A percentile compares a stretch with the other conserved stretches of the same genome.
These are phyloP conservation scores for Brachypodius melanocephalos DNA, from an alignment of 2,113 vertebrate species.

Conservation along the genomic window DNA sequence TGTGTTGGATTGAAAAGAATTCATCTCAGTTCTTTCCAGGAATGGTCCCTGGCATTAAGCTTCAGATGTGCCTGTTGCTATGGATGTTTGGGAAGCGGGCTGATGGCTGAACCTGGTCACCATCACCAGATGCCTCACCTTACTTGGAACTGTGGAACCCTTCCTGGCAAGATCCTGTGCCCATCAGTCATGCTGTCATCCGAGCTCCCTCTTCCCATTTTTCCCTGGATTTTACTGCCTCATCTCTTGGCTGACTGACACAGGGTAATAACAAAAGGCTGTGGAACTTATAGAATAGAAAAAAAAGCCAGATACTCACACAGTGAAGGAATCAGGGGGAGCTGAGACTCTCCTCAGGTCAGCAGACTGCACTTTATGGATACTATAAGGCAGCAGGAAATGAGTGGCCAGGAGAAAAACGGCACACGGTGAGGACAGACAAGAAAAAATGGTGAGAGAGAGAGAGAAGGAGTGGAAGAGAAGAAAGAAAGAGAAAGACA, in stretches of 20 bases:
- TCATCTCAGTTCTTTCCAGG: background rate
- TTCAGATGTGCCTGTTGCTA: background rate
- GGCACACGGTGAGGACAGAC: slow-evolving; percentile 70
- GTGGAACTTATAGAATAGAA: background rate
- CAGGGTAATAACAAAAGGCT: background rate
- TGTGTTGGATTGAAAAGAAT: background rate
- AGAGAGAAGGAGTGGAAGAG: slow-evolving; percentile 13
- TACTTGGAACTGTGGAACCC: background rate
- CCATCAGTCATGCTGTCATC: background rate
- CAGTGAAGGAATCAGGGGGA: slow-evolving; percentile 97
- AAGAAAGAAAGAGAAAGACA: slow-evolving; percentile 68
- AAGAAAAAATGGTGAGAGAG: slow-evolving; percentile 49
- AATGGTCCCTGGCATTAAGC: background rate
- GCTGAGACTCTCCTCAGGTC: slow-evolving; percentile 98
- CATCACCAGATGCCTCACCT: background rate
- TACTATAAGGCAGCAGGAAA: slow-evolving; percentile 82
- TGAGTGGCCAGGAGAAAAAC: slow-evolving; percentile 73
- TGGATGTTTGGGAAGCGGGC: background rate
- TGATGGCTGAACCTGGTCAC: background rate
- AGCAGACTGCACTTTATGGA: slow-evolving; percentile 95
- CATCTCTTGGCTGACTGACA: background rate
- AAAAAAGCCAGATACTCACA: slow-evolving; percentile 85
- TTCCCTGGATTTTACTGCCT: background rate
- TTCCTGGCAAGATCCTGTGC: background rate
- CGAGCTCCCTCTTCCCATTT: background rate